phyloP scores from a whole-genome alignment of 2,797 vertebrate genomes.

The Heteromormyrus szaboi region DNA sequence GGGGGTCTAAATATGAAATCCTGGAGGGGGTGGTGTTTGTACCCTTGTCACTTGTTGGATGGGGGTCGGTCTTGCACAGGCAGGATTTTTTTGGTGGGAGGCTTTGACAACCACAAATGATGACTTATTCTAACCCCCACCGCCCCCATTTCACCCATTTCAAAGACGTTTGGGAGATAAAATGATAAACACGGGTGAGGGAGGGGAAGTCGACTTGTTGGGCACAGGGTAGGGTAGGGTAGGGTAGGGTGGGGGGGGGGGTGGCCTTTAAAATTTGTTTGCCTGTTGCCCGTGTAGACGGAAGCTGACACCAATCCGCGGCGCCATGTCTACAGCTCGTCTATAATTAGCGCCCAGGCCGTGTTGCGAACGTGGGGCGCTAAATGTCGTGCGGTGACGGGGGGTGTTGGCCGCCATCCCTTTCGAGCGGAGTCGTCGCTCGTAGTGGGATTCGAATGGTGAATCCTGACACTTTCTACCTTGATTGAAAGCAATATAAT shows the following conservation, averaged over 20 bases:
- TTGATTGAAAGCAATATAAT: conserved; percentile 38
- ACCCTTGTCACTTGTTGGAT: background rate
- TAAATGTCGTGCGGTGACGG: conserved; percentile 16
- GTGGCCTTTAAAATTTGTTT: background rate
- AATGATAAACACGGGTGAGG: background rate
- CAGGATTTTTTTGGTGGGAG: background rate
- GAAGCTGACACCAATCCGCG: background rate
- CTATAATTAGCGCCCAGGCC: conserved; percentile 28
- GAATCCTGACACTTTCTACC: conserved; percentile 25
- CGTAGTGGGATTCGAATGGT: background rate
- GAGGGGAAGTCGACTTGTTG: background rate
- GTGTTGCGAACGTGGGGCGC: background rate
- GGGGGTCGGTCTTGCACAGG: background rate
- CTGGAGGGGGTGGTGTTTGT: background rate
- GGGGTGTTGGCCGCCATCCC: background rate
- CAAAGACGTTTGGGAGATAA: background rate
- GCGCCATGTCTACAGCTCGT: conserved; percentile 28
- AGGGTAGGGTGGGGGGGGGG: background rate
- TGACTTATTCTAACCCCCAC: no score
- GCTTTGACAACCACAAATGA: background rate
- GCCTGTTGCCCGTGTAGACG: background rate
- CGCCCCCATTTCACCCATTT: background rate
- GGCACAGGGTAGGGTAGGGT: background rate
- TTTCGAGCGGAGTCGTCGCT: background rate
- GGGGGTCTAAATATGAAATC: background rate